phyloP scores from a whole-genome alignment of 2,797 vertebrate species.

The Takifugu ocellatus region DNA sequence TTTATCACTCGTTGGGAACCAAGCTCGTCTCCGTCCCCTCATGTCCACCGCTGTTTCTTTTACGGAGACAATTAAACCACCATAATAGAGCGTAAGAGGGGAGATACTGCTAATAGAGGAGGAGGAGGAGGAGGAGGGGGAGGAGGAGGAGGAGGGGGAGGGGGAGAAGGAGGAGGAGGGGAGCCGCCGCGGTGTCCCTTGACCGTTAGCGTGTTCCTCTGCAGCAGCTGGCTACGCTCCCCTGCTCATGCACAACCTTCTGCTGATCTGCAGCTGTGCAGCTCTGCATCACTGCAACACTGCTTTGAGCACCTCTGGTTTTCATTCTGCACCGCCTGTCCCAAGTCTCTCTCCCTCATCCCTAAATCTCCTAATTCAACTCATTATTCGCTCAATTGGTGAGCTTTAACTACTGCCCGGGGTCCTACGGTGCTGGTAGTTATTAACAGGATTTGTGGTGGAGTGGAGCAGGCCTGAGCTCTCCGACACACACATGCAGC shows the following conservation, averaged over 20 bases:
- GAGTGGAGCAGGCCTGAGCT: conserved; percentile 34
- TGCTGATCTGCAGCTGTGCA: conserved; percentile 12
- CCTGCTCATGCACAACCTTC: background rate
- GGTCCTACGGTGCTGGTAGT: conserved; percentile 77
- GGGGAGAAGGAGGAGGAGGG: too few species aligned
- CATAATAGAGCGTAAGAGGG: too few species aligned
- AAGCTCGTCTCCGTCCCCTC: too few species aligned
- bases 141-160: too few species aligned
- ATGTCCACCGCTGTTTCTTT: too few species aligned
- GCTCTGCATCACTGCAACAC: conserved; percentile 44
- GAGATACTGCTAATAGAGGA: too few species aligned
- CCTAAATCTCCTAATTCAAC: conserved; percentile 81
- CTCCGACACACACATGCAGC: conserved; percentile 23
- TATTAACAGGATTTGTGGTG: conserved; percentile 71
- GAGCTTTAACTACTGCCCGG: conserved; percentile 72
- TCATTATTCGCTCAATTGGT: conserved; percentile 84
- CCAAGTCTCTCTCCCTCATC: conserved; percentile 59
- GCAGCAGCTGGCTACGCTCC: conserved; percentile 8
- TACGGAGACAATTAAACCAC: too few species aligned
- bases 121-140: too few species aligned
- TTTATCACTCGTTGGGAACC: too few species aligned
- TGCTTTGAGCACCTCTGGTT: conserved; percentile 78
- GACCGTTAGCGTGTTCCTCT: background rate
- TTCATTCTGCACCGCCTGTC: conserved; percentile 70
- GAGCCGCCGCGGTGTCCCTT: too few species aligned